Conservation (phyloP, 2,888 invertebrate genomes). For the Chrysopilus asiliformis region DNA sequence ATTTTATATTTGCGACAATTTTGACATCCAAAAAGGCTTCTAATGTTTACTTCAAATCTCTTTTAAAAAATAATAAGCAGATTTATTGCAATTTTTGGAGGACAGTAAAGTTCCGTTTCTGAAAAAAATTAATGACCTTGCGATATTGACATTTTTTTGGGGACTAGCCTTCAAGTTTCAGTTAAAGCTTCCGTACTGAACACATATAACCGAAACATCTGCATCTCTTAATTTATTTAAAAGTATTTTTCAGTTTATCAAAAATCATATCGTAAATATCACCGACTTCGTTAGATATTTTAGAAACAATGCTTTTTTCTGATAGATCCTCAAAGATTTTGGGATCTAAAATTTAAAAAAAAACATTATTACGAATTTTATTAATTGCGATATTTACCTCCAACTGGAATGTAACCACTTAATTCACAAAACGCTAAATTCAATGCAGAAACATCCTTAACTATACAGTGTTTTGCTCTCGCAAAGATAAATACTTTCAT, state of each 20-base stretch:
- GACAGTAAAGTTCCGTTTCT: too few relatives aligned
- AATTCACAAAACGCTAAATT: constrained; percentile 66
- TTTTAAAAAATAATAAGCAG: too few relatives aligned
- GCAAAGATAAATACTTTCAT: constrained; percentile 54
- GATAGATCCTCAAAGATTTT: constrained; percentile 8
- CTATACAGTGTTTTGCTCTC: constrained; percentile 41
- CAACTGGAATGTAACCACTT: constrained; percentile 60
- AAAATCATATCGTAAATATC: constrained; percentile 8
- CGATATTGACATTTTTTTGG: too few relatives aligned
- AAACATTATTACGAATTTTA: not conserved
- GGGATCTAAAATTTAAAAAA: constrained; percentile 9
- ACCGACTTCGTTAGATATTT: constrained; percentile 7
- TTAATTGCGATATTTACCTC: constrained; percentile 38
- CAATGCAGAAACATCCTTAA: constrained; percentile 44
- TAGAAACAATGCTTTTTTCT: constrained; percentile 7
- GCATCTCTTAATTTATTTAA: too few relatives aligned
- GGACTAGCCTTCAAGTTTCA: too few relatives aligned
- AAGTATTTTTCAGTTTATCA: constrained; percentile 2
- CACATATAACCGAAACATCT: too few relatives aligned
- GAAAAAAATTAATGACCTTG: too few relatives aligned
- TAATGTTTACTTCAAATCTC: too few relatives aligned
- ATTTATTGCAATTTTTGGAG: too few relatives aligned
- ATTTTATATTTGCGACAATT: too few relatives aligned
- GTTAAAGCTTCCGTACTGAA: too few relatives aligned
- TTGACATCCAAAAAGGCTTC: too few relatives aligned